Conservation (phyloP, 2,888 invertebrate genomes). For the Diaperis boleti region DNA sequence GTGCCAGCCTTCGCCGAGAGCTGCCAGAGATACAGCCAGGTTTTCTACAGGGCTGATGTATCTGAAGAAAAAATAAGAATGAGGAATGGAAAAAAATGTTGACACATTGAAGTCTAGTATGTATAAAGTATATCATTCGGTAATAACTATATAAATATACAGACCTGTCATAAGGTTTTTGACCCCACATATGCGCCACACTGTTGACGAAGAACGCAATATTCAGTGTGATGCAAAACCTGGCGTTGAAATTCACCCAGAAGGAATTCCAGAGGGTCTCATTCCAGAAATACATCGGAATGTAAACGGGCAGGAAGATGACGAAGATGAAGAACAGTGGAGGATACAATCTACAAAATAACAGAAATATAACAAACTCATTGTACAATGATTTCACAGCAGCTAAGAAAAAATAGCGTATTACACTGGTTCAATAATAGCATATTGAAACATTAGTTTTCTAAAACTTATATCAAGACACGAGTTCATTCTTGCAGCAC, state of each 20-base stretch:
- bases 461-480: no score
- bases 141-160: no score
- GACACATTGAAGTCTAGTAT: no score
- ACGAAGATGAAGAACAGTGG: slow-evolving; percentile 81
- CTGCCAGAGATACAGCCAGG: slow-evolving; percentile 78
- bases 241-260: slow-evolving; percentile 84
- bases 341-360: slow-evolving; percentile 74
- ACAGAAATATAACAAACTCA: neutral
- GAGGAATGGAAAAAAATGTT: no score
- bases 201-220: slow-evolving; percentile 96
- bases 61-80: no score
- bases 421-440: no score
- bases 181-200: slow-evolving; percentile 94
- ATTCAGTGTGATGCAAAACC: slow-evolving; percentile 87
- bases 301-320: slow-evolving; percentile 78
- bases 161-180: slow-evolving; percentile 92
- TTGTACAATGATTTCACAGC: no score
- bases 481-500: no score
- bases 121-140: no score
- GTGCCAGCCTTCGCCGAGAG: slow-evolving; percentile 87
- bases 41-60: slow-evolving; percentile 81
- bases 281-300: slow-evolving; percentile 88
- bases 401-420: no score
- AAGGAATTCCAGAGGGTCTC: slow-evolving; percentile 84
- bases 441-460: no score